phyloP scores from a whole-genome alignment of 2,888 invertebrate species.

The Actias luna region DNA sequence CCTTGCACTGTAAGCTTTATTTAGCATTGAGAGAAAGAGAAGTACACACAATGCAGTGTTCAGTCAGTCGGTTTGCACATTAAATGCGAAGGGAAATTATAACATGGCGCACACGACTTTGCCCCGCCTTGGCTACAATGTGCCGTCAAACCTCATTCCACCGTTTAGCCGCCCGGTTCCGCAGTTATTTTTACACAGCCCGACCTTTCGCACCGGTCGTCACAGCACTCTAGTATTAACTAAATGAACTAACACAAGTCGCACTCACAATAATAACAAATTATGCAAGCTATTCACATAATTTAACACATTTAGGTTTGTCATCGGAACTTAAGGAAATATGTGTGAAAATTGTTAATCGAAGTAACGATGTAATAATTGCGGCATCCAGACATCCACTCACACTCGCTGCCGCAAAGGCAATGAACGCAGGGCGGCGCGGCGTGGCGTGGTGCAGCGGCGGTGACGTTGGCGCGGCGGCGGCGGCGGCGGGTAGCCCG shows the following conservation, averaged over 20 bases:
- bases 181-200: constrained; percentile 82
- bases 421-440: constrained; percentile 85
- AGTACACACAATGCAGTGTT: constrained; percentile 68
- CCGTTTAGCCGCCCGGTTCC: constrained; percentile 79
- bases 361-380: constrained; percentile 37
- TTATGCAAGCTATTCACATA: constrained; percentile 42
- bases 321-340: constrained; percentile 18
- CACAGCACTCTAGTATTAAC: constrained; percentile 71
- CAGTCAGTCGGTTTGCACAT: constrained; percentile 74
- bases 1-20: constrained; percentile 11
- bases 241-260: constrained; percentile 60
- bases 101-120: constrained; percentile 79
- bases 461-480: constrained; percentile 65
- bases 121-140: constrained; percentile 80
- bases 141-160: constrained; percentile 82
- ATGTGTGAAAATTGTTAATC: constrained; percentile 27
- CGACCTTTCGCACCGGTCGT: constrained; percentile 81
- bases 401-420: constrained; percentile 83
- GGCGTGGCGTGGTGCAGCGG: constrained; percentile 68
- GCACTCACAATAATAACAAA: constrained; percentile 64
- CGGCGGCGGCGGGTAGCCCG: constrained; percentile 61
- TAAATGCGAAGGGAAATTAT: constrained; percentile 80
- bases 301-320: constrained; percentile 38
- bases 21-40: constrained; percentile 72
- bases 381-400: constrained; percentile 64